Evolutionary conservation across 2,888 invertebrate species (phyloP).

Genomic region (Agonopterix subpropinquella): DNA sequence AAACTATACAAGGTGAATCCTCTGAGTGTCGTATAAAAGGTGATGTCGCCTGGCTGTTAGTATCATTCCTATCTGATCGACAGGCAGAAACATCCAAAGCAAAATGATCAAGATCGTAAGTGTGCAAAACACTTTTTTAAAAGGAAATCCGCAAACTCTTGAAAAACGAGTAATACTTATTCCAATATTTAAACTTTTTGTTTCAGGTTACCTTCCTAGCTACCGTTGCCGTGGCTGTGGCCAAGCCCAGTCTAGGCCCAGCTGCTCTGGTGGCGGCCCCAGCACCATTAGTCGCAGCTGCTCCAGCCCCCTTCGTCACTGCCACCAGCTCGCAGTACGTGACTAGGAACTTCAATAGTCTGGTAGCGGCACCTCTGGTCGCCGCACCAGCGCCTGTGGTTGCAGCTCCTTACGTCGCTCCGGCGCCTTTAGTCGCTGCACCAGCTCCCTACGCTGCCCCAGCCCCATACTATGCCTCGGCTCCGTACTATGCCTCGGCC

Average conservation of each 20-base stretch:
- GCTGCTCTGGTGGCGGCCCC: constrained; percentile 38
- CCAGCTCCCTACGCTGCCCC: constrained; percentile 26
- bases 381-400: constrained; percentile 36
- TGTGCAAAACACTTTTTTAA: constrained; percentile 11
- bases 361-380: constrained; percentile 45
- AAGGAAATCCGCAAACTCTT: too few species aligned
- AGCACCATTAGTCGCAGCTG: constrained; percentile 36
- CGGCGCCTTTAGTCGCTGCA: constrained; percentile 37
- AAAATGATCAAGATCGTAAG: constrained; percentile 63
- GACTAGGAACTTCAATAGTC: constrained; percentile 76
- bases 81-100: constrained; percentile 34
- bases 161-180: too few species aligned
- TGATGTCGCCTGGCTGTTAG: constrained; percentile 45
- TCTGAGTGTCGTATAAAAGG: constrained; percentile 59
- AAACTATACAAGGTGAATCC: constrained; percentile 71
- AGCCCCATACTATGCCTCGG: constrained; percentile 25
- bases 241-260: constrained; percentile 46
- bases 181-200: not conserved
- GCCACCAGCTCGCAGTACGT: constrained; percentile 80
- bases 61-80: constrained; percentile 52
- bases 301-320: constrained; percentile 76
- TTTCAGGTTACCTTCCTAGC: constrained; percentile 55
- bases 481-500: constrained; percentile 21
- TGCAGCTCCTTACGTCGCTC: constrained; percentile 28
- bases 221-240: constrained; percentile 42